phyloP scores from a whole-genome alignment of 2,888 invertebrate genomes.

The Drosophila paucipuncta region DNA sequence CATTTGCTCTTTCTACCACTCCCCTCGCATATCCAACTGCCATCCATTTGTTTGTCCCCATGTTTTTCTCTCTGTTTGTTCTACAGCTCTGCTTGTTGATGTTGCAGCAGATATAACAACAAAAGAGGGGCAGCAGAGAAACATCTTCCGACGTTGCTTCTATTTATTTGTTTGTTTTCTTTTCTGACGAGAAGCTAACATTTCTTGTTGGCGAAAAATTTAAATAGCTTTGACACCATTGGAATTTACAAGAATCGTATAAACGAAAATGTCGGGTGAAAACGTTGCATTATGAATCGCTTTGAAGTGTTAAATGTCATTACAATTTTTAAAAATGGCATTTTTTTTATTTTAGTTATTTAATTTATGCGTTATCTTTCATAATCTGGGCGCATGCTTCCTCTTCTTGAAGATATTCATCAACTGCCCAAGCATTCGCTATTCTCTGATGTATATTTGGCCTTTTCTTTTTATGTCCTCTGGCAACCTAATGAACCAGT shows the following conservation, averaged over 20 bases:
- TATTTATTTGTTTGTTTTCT: constrained; percentile 24
- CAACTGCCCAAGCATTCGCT: background rate
- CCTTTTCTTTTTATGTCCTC: background rate
- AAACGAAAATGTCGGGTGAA: background rate
- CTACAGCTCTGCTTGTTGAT: constrained; percentile 43
- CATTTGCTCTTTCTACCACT: background rate
- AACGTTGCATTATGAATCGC: background rate
- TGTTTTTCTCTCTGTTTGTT: constrained; percentile 26
- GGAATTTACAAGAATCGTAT: constrained; percentile 21
- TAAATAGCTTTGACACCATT: constrained; percentile 46
- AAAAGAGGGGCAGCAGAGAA: constrained; percentile 4
- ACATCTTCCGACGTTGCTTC: constrained; percentile 2
- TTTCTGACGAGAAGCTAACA: constrained; percentile 26
- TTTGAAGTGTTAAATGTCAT: background rate
- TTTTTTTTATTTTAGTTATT: background rate
- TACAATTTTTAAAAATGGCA: background rate
- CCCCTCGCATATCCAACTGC: constrained; percentile 1
- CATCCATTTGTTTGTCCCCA: constrained; percentile 13
- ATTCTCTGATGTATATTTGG: constrained; percentile 9
- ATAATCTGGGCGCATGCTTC: background rate
- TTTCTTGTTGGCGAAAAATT: constrained; percentile 29
- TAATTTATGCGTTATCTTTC: constrained; percentile 14
- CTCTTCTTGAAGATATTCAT: background rate
- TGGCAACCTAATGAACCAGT: constrained; percentile 15
- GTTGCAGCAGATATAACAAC: constrained; percentile 40